A percentile compares a stretch with the other conserved stretches of the same genome.
These are phyloP conservation scores for Sthenelais limicola DNA, from an alignment of 2,888 invertebrate species.

Conservation along the genomic window DNA sequence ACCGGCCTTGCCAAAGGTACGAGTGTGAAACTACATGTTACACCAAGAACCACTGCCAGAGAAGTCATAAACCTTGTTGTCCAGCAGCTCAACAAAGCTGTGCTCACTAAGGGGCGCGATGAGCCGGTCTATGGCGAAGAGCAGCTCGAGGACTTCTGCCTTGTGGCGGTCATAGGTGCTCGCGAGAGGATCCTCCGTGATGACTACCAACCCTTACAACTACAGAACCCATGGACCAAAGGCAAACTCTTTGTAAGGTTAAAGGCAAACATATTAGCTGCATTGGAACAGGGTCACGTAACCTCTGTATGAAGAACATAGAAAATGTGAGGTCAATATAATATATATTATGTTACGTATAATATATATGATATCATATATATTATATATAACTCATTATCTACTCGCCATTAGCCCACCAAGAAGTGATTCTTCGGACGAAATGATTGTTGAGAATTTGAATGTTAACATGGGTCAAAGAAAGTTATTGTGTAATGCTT, in stretches of 20 bases:
- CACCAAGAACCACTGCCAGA: constrained; percentile 90
- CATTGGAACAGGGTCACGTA: constrained; percentile 72
- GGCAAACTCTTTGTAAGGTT: constrained; percentile 93
- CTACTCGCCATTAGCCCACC: no score
- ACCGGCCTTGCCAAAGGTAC: constrained; percentile 94
- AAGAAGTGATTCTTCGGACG: no score
- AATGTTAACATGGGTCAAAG: no score
- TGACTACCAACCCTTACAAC: constrained; percentile 92
- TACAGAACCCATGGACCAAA: constrained; percentile 97
- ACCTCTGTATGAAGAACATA: constrained; percentile 67
- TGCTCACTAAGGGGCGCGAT: constrained; percentile 75
- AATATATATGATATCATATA: background rate
- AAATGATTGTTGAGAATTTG: no score
- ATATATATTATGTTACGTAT: background rate
- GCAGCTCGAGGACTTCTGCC: constrained; percentile 89
- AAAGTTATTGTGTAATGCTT: no score
- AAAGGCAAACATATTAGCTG: constrained; percentile 79
- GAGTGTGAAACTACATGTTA: constrained; percentile 93
- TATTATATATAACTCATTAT: background rate
- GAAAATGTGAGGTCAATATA: background rate
- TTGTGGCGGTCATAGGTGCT: constrained; percentile 96
- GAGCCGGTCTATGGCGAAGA: constrained; percentile 84
- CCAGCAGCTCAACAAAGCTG: constrained; percentile 84
- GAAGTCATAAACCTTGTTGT: constrained; percentile 97
- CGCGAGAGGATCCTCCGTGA: constrained; percentile 93